These are phyloP conservation scores for Euphonia xanthogaster DNA, from an alignment of 2,797 vertebrate genomes.

Conservation along the genomic window DNA sequence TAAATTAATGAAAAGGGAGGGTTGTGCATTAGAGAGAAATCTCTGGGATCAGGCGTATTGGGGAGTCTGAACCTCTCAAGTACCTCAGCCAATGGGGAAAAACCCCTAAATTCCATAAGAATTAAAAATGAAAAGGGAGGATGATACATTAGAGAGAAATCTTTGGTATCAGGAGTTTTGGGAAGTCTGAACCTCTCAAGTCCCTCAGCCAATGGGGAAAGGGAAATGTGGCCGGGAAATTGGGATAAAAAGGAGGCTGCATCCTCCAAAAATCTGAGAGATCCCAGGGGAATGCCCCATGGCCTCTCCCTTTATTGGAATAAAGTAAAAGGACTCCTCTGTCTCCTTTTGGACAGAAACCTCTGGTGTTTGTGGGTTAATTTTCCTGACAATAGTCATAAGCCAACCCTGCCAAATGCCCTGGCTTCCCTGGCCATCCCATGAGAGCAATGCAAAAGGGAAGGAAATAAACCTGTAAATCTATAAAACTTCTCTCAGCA, in stretches of 20 bases:
- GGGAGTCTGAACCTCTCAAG: no score
- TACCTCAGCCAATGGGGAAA: no score
- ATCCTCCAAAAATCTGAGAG: neutral
- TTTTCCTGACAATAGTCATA: neutral
- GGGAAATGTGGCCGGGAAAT: neutral
- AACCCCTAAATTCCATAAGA: no score
- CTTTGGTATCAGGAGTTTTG: no score
- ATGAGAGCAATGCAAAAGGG: neutral
- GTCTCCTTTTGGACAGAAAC: neutral
- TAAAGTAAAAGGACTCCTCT: neutral
- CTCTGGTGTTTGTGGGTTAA: neutral
- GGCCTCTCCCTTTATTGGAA: neutral
- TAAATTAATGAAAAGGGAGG: no score
- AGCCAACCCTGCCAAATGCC: neutral
- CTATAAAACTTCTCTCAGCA: neutral
- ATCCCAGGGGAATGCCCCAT: rapidly evolving
- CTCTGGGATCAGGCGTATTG: no score
- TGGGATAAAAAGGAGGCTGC: neutral
- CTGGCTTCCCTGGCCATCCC: neutral
- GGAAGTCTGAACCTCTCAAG: no score
- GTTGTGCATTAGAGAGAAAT: no score
- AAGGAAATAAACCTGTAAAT: neutral
- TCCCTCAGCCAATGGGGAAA: no score
- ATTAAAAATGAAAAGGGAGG: no score
- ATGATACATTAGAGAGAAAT: no score